Percentiles rank a stretch among this genome's conserved stretches.
phyloP scores from a whole-genome alignment of 1,140 invertebrate species.

The Drosophila novamexicana region DNA sequence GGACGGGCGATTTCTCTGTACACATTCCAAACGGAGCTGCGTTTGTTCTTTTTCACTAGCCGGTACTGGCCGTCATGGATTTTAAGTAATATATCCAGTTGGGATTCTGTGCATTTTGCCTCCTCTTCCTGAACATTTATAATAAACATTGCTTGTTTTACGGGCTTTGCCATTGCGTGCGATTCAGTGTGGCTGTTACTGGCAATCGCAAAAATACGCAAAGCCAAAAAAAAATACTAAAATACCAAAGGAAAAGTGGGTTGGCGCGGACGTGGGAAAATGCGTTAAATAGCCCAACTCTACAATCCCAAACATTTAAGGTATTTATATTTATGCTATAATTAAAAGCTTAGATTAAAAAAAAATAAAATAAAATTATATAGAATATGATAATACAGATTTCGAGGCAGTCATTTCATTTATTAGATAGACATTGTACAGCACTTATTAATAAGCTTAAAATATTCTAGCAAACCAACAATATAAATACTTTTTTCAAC shows the following conservation, averaged over 20 bases:
- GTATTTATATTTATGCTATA: too few relatives aligned
- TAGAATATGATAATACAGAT: too few relatives aligned
- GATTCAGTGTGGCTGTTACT: slow-evolving; percentile 12
- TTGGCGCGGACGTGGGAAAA: too few relatives aligned
- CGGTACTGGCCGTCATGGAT: slow-evolving; percentile 50
- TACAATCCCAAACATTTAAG: too few relatives aligned
- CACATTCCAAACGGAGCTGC: slow-evolving; percentile 60
- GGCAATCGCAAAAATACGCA: slow-evolving; percentile 1
- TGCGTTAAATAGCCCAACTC: too few relatives aligned
- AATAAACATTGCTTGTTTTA: slow-evolving; percentile 38
- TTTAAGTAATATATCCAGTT: slow-evolving; percentile 43
- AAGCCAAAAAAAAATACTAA: background rate
- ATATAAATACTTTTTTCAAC: background rate
- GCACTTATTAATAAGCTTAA: too few relatives aligned
- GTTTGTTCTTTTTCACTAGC: slow-evolving; percentile 41
- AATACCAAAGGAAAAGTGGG: background rate
- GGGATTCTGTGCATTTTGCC: slow-evolving; percentile 41
- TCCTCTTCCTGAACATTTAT: slow-evolving; percentile 47
- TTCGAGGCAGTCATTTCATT: too few relatives aligned
- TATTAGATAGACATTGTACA: too few relatives aligned
- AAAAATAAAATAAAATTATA: too few relatives aligned
- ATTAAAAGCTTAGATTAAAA: too few relatives aligned
- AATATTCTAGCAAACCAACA: too few relatives aligned
- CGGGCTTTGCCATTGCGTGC: slow-evolving; percentile 23
- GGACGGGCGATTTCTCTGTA: slow-evolving; percentile 54